Evolutionary conservation across 1,140 invertebrate genomes (phyloP), one percentile per base, ranked within the genome.

Genomic region (Tribolium castaneum): DNA sequence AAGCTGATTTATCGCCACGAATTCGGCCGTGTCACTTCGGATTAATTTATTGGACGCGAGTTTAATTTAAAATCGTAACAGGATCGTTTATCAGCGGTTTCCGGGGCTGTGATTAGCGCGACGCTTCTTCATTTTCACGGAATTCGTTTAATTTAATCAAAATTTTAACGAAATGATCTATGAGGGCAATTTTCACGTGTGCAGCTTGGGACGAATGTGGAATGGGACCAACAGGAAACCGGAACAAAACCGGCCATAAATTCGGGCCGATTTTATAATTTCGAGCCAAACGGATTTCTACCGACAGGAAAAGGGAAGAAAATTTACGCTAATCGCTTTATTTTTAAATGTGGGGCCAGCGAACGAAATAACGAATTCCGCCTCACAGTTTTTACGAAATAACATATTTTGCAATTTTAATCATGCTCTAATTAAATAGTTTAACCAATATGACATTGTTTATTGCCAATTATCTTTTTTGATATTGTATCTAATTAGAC

Each of bases 21-120:
- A 79, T 76, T 56, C 45, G 73, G 76, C 71, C 45, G 52, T 59
- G 78, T 79, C 74, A 66, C 54, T 59, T 51, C 51, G 72, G 78
- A 79, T 79, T 79, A 79, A 79, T 79, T 79, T 79, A 79, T 79
- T 74, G 62, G 74, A 59, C 73, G 56, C 72, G 19, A 54, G 72
- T 75, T 75, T 75, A 75, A 75, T 75, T 75, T 75, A 59, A 59
- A 75, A 75, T 54, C 49, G 72, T 54, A 59, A 75, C 72, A 75
- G 52, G 10, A 22, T 52, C 72, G 72, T 75, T 75, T 75, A 59
- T 75, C 72, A 75, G 70, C 14, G 70, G 50, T 52, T 72, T 66
- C 59, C 59, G 59, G 59, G 30, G 59, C 25, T 12, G 34, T 66
- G 59, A 66, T 66, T 66, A 66, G 25, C 59, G 25, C 59, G 59